phyloP scores from a whole-genome alignment of 1,140 invertebrate species.

The Drosophila triauraria region DNA sequence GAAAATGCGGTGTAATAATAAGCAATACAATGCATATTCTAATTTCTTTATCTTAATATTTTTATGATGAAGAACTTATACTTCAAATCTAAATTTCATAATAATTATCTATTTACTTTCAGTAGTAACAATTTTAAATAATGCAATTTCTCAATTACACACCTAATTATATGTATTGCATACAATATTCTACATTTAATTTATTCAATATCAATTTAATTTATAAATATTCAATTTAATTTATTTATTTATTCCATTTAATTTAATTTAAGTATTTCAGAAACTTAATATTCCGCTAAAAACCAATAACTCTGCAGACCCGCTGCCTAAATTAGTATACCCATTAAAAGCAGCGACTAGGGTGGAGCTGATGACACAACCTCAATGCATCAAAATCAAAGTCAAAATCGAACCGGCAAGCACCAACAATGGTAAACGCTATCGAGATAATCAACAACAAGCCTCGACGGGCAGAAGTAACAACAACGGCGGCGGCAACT shows the following conservation, averaged over 20 bases:
- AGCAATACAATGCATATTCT: neutral
- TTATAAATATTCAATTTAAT: too few species aligned
- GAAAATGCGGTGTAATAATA: neutral
- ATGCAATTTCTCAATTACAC: too few species aligned
- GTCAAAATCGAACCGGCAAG: slow-evolving; percentile 35
- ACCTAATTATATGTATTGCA: too few species aligned
- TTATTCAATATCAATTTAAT: neutral
- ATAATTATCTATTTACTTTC: too few species aligned
- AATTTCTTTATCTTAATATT: too few species aligned
- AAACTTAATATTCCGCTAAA: neutral
- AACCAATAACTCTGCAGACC: neutral
- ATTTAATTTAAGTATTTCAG: too few species aligned
- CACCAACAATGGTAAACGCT: slow-evolving; percentile 11
- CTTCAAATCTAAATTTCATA: too few species aligned
- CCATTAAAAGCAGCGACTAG: slow-evolving; percentile 4
- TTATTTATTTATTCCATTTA: too few species aligned
- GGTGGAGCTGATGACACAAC: slow-evolving; percentile 47
- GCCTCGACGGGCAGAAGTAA: slow-evolving; percentile 16
- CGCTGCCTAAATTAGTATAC: slow-evolving; percentile 12
- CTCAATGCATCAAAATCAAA: slow-evolving; percentile 52
- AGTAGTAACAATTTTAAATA: too few species aligned
- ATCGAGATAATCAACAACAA: slow-evolving; percentile 27
- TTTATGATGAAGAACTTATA: too few species aligned
- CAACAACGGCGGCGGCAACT: slow-evolving; percentile 35
- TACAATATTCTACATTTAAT: neutral